Evolutionary conservation across 2,888 invertebrate genomes (phyloP), one percentile per base, ranked within the genome.

Genomic region (Scaptomyza caliginosa): DNA sequence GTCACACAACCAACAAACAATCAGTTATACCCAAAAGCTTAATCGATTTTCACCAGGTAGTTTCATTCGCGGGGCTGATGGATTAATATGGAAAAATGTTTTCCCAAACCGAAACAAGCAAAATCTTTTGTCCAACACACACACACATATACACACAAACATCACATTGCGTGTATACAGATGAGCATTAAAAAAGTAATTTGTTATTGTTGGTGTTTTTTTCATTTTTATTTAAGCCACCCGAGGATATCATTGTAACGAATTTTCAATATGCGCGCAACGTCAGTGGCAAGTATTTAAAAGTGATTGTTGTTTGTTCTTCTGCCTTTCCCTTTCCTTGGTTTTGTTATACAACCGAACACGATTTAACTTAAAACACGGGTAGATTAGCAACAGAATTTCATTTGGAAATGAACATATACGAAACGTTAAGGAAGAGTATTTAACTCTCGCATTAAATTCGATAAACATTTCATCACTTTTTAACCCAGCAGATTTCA

Each of bases 1-100:
- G 57, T 63, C 54, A 24, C 56, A 64, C 59, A 60, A 52, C 65
- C 74, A 36, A 60, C 75, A 77, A 76, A 74, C 75, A 76, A 76
- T 74, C 77, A 77, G 74, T 77, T 76, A 69, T 67, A 76, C 66
- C 66, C 64, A 74, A 76, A 78, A 79, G 68, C 79, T 68, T 79
- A 79, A 79, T 77, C 79, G 77, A 77, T 79, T 78, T 77, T 71
- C 68, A 78, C 43, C 77, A 79, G 79, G 76, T 76, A 70, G 60
- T 66, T 55, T 58, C 58, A 66, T 75, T 58, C 49, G 51, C 64
- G 54, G 70, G 40, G 51, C 68, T 34, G 45, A 39, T 67, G 60
- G 67, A 65, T 78, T 74, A 75, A 78, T 75, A 79, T 72, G 76
- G 59, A 72, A 79, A 77, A 79, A 79, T 76, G 66, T 79, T 69